phyloP scores from a whole-genome alignment of 2,113 vertebrate genomes.

The Notothenia rossii region DNA sequence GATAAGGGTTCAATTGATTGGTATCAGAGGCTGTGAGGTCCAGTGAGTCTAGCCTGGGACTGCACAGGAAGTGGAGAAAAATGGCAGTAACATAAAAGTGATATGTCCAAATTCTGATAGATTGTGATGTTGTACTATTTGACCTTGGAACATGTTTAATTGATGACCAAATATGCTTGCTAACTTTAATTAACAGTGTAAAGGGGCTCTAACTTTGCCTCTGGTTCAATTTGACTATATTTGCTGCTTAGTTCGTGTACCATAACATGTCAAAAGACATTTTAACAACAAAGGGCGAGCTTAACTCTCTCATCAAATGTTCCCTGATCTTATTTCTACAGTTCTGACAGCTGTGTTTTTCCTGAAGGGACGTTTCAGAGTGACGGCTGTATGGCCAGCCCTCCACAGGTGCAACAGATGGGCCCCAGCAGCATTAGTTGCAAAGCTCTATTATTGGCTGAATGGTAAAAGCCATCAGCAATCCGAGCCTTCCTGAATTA shows the following conservation, averaged over 20 bases:
- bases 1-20: background rate
- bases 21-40: background rate
- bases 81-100: background rate
- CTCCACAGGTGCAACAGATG: slow-evolving; percentile 26
- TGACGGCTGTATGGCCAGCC: background rate
- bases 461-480: slow-evolving; percentile 27
- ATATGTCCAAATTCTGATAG: background rate
- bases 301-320: background rate
- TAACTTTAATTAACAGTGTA: background rate
- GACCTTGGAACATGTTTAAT: background rate
- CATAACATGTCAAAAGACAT: slow-evolving; percentile 18
- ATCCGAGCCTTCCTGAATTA: slow-evolving; percentile 42
- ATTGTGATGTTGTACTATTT: background rate
- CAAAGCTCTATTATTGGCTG: slow-evolving; percentile 18
- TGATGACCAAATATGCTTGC: background rate
- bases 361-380: slow-evolving; percentile 27
- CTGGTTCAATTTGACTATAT: background rate
- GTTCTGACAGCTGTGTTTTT: slow-evolving; percentile 29
- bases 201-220: background rate
- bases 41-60: background rate
- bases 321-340: background rate
- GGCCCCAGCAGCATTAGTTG: slow-evolving; percentile 25
- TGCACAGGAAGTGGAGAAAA: background rate
- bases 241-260: background rate
- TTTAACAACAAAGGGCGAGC: background rate